These are phyloP conservation scores for Raja brachyura DNA, from an alignment of 2,113 vertebrate genomes.

Conservation along the genomic window DNA sequence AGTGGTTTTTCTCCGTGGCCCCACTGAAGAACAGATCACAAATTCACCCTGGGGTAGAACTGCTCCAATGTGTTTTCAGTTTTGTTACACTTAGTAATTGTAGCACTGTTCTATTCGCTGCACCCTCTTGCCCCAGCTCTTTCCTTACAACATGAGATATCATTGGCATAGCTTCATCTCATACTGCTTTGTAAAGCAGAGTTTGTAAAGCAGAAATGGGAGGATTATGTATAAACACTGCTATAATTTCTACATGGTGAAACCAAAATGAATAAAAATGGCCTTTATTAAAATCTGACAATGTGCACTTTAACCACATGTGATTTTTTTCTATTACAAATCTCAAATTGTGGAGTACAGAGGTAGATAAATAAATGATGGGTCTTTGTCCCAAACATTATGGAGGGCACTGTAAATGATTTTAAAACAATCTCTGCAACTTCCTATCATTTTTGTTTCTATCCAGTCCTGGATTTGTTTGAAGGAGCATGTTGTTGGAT, in stretches of 20 bases:
- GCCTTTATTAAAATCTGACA: too few species aligned
- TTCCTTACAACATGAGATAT: not conserved
- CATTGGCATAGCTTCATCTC: not conserved
- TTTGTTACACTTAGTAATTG: not conserved
- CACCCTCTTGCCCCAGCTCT: not conserved
- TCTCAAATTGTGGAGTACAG: too few species aligned
- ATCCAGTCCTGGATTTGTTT: not conserved
- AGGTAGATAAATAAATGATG: too few species aligned
- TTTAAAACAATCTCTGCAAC: not conserved
- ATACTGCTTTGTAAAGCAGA: not conserved
- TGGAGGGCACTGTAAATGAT: not conserved
- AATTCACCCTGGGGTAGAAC: conserved; percentile 5
- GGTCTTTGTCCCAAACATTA: too few species aligned
- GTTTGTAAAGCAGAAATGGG: too few species aligned
- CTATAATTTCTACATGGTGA: too few species aligned
- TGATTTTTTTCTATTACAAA: too few species aligned
- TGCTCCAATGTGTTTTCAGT: conserved; percentile 21
- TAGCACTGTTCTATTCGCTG: not conserved
- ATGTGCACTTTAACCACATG: too few species aligned
- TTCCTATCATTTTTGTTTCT: not conserved
- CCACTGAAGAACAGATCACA: not conserved
- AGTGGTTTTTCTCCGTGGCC: conserved; percentile 19
- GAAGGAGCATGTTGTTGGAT: not conserved
- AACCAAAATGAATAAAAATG: too few species aligned
- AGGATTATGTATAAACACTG: too few species aligned